Percentiles rank a stretch among this genome's conserved stretches.
These are phyloP conservation scores for Verasper variegatus DNA, from an alignment of 2,113 vertebrate genomes.

Conservation along the genomic window DNA sequence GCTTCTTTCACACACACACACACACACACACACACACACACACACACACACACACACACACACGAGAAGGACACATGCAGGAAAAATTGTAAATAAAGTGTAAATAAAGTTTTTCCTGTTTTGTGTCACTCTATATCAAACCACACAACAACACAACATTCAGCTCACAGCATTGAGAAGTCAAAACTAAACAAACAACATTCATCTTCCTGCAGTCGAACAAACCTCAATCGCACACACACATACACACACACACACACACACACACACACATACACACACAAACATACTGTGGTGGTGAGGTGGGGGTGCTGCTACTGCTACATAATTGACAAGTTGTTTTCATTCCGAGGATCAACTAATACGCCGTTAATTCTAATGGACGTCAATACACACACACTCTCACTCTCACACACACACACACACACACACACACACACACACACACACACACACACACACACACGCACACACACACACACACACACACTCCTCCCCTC, in stretches of 20 bases:
- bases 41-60: not conserved
- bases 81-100: too few species aligned
- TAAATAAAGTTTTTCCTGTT: too few species aligned
- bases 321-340: conserved; percentile 2
- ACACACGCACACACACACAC: conserved; percentile 25
- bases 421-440: conserved; percentile 20
- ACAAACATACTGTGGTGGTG: too few species aligned
- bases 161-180: too few species aligned
- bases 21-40: too few species aligned
- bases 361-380: conserved; percentile 5
- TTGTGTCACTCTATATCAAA: too few species aligned
- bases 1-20: not conserved
- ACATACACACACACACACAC: too few species aligned
- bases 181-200: not conserved
- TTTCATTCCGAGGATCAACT: not conserved
- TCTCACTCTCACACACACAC: not conserved
- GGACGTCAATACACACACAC: conserved; percentile 6
- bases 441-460: conserved; percentile 27
- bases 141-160: too few species aligned
- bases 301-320: not conserved
- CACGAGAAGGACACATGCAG: too few species aligned
- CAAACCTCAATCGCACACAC: too few species aligned
- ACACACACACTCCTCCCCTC: conserved; percentile 23
- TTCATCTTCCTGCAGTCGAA: not conserved
- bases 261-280: not conserved